Evolutionary conservation across 2,888 invertebrate species (phyloP).

Genomic region (Ischnura elegans): DNA sequence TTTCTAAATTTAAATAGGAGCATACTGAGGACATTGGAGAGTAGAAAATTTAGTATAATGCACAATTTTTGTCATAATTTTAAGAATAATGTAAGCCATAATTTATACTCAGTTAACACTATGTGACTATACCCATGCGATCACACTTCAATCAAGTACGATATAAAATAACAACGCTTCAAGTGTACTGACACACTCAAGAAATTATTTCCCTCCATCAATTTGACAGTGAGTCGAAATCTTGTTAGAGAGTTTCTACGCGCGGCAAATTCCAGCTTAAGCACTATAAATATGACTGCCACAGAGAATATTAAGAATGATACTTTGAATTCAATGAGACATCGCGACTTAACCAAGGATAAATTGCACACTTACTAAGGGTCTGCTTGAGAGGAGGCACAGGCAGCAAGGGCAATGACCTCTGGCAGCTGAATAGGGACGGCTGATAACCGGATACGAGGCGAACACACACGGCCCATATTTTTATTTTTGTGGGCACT

Average conservation of each 20-base stretch:
- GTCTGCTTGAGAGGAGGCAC: conserved; percentile 80
- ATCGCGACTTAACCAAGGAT: neutral
- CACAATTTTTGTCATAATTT: neutral
- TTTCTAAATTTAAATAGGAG: neutral
- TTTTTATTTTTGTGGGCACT: conserved; percentile 75
- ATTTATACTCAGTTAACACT: neutral
- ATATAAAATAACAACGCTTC: neutral
- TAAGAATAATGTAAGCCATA: neutral
- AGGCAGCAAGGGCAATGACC: conserved; percentile 80
- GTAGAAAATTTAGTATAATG: neutral
- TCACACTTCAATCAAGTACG: neutral
- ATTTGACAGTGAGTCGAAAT: neutral
- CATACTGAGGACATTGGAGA: neutral
- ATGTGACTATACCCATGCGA: neutral
- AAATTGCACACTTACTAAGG: conserved; percentile 73
- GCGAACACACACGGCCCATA: conserved; percentile 78
- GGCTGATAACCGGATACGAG: conserved; percentile 79
- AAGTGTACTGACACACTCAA: neutral
- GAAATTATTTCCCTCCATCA: neutral
- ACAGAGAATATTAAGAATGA: neutral
- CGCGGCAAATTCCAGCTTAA: neutral
- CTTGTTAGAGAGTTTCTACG: neutral
- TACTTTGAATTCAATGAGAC: neutral
- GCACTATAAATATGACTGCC: neutral
- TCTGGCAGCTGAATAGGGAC: conserved; percentile 80